Conservation (phyloP, 2,113 vertebrate species). For the Ciconia maguari region DNA sequence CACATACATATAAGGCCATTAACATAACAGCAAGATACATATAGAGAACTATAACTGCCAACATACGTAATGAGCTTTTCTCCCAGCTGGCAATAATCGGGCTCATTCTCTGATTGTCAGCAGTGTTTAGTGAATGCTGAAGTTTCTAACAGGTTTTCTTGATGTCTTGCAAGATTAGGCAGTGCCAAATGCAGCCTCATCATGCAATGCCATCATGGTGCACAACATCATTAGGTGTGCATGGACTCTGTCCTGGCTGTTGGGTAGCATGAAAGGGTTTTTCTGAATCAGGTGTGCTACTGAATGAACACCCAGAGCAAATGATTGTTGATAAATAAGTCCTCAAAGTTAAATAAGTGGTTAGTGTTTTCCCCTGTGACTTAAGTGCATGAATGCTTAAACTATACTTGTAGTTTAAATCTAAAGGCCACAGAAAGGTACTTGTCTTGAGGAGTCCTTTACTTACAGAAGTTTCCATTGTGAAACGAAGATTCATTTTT, state of each 20-base stretch:
- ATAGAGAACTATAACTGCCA: not conserved
- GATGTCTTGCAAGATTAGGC: not conserved
- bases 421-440: not conserved
- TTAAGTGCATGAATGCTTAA: slow-evolving; percentile 33
- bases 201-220: not conserved
- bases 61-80: not conserved
- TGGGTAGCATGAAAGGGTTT: not conserved
- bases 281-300: not conserved
- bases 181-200: not conserved
- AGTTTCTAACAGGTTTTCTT: not conserved
- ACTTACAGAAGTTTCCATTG: slow-evolving; percentile 72
- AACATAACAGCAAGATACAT: not conserved
- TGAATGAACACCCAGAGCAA: not conserved
- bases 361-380: not conserved
- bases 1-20: slow-evolving; percentile 1
- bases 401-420: not conserved
- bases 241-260: not conserved
- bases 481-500: slow-evolving; percentile 64
- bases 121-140: not conserved
- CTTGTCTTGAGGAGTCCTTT: not conserved
- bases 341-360: not conserved
- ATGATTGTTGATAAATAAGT: slow-evolving; percentile 29
- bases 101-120: not conserved
- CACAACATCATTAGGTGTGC: not conserved
- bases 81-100: not conserved